Evolutionary conservation across 2,113 vertebrate genomes (phyloP).

Genomic region (Solenodon paradoxus): DNA sequence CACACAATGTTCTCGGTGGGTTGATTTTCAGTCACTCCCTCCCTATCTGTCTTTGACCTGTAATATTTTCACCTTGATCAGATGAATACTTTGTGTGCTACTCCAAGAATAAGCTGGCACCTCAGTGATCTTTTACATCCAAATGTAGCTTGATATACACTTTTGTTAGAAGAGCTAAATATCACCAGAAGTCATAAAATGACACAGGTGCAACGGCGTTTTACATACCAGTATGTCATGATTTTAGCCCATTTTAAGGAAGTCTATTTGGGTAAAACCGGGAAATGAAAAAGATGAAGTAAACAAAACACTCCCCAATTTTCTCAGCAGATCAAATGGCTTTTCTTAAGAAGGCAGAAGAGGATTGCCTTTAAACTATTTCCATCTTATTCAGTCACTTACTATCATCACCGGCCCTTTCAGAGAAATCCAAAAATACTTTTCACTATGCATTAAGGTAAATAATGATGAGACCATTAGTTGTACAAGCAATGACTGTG

Average conservation of each 20-base stretch:
- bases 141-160: not conserved
- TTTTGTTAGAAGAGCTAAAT: slow-evolving; percentile 34
- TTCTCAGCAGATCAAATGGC: not conserved
- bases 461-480: not conserved
- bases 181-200: not conserved
- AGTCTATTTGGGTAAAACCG: not conserved
- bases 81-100: not conserved
- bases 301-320: not conserved
- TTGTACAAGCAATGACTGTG: not conserved
- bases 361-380: not conserved
- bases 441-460: not conserved
- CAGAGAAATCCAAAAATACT: not conserved
- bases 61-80: slow-evolving; percentile 48
- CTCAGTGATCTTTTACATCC: not conserved
- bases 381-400: not conserved
- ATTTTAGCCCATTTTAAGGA: not conserved
- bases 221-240: not conserved
- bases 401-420: not conserved
- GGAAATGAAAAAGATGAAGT: not conserved
- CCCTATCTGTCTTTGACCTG: not conserved
- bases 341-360: not conserved
- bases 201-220: not conserved
- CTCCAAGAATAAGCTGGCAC: not conserved
- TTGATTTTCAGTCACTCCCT: not conserved
- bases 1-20: not conserved